Evolutionary conservation across 2,888 invertebrate genomes (phyloP), one percentile per base, ranked within the genome.

Genomic region (Lottia gigantea): DNA sequence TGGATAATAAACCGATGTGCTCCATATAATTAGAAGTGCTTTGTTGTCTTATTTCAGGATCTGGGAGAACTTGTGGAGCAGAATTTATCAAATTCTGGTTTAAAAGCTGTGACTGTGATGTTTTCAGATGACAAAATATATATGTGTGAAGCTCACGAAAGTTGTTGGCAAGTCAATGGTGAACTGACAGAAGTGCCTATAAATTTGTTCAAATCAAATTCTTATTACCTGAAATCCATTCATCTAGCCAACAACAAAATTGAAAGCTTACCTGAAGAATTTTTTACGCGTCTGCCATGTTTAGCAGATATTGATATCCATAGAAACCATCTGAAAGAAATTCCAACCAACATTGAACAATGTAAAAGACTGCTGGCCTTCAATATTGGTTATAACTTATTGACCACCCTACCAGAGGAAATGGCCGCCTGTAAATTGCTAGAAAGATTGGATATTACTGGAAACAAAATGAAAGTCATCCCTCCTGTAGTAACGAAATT

Each of bases 281-380:
- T 82, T 62, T 83, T 84, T 63, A 68, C 61, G 14, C 49, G 49
- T n/a, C 78, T 83, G 63, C 75, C 77, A n/a, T 78, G 78, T 70
- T 64, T 83, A 31, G 72, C 77, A 19, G 80, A 79, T 67, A 72
- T 82, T 55, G 78, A 79, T 47, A 65, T 82, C 16, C 73, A 75
- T 16, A 64, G 71, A 31, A 83, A 83, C 72, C 74, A 74, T 63
- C 72, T 84, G n/a, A 70, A 71, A 26, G 66, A 66, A 7, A 46
- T 84, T 47, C 84, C 84, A 55, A 74, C 75, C 19, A 74, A 73
- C n/a, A 78, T 84, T 4, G 75, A 76, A 0, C 62, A 63, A 31
- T 83, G 84, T 67, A 71, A 45, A 31, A 70, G 77, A 23, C 73
- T 84, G 31, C 45, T 55, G 23, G 74, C 70, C 12, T 63, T 84